Conservation (phyloP, 2,797 vertebrate species). For the Acestrorhynchus altus region DNA sequence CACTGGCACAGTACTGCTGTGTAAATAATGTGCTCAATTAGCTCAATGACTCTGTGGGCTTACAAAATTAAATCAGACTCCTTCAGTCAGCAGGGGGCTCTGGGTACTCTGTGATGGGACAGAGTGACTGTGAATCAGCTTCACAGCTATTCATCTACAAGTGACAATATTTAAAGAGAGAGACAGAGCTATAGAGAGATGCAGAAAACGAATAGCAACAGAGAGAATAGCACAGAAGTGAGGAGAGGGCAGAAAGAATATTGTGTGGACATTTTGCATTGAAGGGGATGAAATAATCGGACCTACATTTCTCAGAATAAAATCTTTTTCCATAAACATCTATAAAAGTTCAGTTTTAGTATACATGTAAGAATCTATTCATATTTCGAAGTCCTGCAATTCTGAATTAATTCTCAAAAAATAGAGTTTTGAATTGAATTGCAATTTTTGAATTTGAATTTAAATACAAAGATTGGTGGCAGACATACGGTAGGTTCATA, state of each 20-base stretch:
- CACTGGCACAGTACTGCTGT: not conserved
- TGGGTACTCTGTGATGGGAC: not conserved
- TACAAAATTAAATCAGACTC: not conserved
- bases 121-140: not conserved
- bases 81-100: not conserved
- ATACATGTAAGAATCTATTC: no score
- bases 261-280: no score
- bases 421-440: no score
- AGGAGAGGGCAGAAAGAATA: not conserved
- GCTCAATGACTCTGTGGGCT: not conserved
- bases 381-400: no score
- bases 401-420: no score
- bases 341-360: no score
- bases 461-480: no score
- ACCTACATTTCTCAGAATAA: no score
- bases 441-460: no score
- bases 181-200: not conserved
- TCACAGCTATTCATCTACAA: not conserved
- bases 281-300: not conserved
- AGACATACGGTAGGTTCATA: no score
- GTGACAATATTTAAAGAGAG: not conserved
- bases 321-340: no score
- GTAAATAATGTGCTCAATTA: not conserved
- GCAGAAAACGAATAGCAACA: not conserved
- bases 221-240: not conserved